These are phyloP conservation scores for Zoroaster sp. DNA, from an alignment of 53 echinoderm and acorn worm species.

Conservation along the genomic window DNA sequence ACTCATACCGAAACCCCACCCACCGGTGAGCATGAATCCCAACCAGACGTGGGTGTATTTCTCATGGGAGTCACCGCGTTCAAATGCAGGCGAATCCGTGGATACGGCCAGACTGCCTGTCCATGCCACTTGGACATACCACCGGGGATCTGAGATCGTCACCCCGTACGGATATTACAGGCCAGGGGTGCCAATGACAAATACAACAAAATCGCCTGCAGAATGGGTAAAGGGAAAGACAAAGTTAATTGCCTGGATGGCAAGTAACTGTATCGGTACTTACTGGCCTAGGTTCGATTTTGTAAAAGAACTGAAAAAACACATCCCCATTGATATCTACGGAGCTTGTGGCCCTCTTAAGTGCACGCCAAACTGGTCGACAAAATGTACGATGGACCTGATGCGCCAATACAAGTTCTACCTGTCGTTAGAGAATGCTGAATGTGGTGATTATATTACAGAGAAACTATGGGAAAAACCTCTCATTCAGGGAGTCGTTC, in stretches of 20 bases:
- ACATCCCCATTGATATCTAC: constrained; percentile 49
- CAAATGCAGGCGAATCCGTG: constrained; percentile 43
- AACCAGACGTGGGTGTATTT: constrained; percentile 71
- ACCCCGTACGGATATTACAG: constrained; percentile 58
- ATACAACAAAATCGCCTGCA: background rate
- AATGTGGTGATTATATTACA: constrained; percentile 87
- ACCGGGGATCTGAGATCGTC: constrained; percentile 49
- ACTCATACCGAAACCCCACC: background rate
- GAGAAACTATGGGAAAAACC: constrained; percentile 86
- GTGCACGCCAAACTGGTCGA: constrained; percentile 30
- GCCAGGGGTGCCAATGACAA: constrained; percentile 9
- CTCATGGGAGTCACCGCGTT: constrained; percentile 63
- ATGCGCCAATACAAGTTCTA: constrained; percentile 74
- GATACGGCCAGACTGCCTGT: constrained; percentile 16
- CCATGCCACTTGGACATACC: constrained; percentile 54
- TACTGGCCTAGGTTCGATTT: constrained; percentile 65
- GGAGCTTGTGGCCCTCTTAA: constrained; percentile 61
- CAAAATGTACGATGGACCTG: constrained; percentile 47
- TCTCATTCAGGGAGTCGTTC: constrained; percentile 55
- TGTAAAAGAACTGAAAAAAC: constrained; percentile 45
- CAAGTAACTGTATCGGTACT: constrained; percentile 69
- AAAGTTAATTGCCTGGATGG: constrained; percentile 73
- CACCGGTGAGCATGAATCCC: background rate
- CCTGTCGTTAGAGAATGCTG: constrained; percentile 78
- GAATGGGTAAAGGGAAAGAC: constrained; percentile 71